phyloP scores from a whole-genome alignment of 1,140 invertebrate genomes.

The Cotesia typhae region DNA sequence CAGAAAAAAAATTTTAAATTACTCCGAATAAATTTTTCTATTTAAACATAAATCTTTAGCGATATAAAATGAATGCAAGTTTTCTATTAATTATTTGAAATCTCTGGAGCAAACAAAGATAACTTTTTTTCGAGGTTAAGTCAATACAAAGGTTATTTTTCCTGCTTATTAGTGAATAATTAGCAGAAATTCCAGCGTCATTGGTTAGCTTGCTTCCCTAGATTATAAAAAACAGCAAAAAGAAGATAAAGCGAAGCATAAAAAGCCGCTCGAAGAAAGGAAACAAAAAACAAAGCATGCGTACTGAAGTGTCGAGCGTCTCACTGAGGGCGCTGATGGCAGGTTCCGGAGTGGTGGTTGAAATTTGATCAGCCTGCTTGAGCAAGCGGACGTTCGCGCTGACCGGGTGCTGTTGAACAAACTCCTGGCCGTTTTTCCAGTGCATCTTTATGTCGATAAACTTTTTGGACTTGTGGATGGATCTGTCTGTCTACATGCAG shows the following conservation, averaged over 20 bases:
- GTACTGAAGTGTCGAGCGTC: slow-evolving; percentile 59
- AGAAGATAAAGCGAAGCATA: slow-evolving; percentile 24
- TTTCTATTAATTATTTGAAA: too few species aligned
- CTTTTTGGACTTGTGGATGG: slow-evolving; percentile 48
- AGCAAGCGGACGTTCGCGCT: slow-evolving; percentile 58
- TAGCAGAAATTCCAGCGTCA: background rate
- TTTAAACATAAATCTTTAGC: too few species aligned
- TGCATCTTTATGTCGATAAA: slow-evolving; percentile 36
- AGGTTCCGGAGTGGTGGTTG: slow-evolving; percentile 56
- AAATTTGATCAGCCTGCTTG: slow-evolving; percentile 59
- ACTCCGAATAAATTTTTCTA: too few species aligned
- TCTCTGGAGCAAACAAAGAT: too few species aligned
- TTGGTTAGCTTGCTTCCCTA: background rate
- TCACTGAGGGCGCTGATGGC: slow-evolving; percentile 55
- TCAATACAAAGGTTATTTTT: too few species aligned
- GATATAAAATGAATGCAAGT: too few species aligned
- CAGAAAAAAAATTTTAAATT: too few species aligned
- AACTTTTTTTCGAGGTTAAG: background rate
- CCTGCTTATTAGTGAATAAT: background rate
- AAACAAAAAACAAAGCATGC: slow-evolving; percentile 58
- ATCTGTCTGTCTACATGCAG: slow-evolving; percentile 64
- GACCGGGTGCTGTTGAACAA: slow-evolving; percentile 53
- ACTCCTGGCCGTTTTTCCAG: slow-evolving; percentile 62
- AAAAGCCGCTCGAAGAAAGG: slow-evolving; percentile 24
- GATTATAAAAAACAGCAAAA: background rate